Percentiles rank a stretch among this genome's conserved stretches.
Conservation (phyloP, 2,888 invertebrate species). For the Cremastobaeus sp. region DNA sequence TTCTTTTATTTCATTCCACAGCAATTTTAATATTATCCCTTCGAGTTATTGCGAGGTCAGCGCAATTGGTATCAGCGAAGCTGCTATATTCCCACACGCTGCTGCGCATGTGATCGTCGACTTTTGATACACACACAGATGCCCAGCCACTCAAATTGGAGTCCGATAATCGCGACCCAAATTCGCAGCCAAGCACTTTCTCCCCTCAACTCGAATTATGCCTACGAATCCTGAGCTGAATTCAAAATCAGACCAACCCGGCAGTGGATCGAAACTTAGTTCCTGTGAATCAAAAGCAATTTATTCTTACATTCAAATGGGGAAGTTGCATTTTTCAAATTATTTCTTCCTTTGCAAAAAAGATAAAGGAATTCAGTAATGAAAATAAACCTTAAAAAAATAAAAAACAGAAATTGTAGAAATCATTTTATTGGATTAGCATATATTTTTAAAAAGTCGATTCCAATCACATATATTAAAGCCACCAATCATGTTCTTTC, state of each 20-base stretch:
- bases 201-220: slow-evolving; percentile 63
- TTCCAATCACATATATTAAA: slow-evolving; percentile 29
- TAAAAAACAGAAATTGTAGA: too few species aligned
- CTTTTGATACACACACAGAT: slow-evolving; percentile 60
- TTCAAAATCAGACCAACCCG: slow-evolving; percentile 56
- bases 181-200: slow-evolving; percentile 65
- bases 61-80: slow-evolving; percentile 59
- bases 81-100: slow-evolving; percentile 58
- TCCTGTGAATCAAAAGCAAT: slow-evolving; percentile 34
- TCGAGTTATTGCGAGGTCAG: slow-evolving; percentile 62
- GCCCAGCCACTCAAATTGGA: slow-evolving; percentile 62
- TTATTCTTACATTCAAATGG: too few species aligned
- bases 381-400: too few species aligned
- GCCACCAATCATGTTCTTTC: slow-evolving; percentile 23
- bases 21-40: slow-evolving; percentile 76
- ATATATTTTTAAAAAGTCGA: too few species aligned
- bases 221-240: slow-evolving; percentile 62
- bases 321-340: too few species aligned
- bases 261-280: slow-evolving; percentile 39
- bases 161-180: slow-evolving; percentile 68
- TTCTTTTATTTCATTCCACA: slow-evolving; percentile 73
- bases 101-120: slow-evolving; percentile 40
- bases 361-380: too few species aligned
- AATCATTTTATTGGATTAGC: too few species aligned
- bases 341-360: too few species aligned